A percentile compares a stretch with the other conserved stretches of the same genome.
Evolutionary conservation across 2,888 invertebrate genomes (phyloP).

Genomic region (Ernsta delagoae): DNA sequence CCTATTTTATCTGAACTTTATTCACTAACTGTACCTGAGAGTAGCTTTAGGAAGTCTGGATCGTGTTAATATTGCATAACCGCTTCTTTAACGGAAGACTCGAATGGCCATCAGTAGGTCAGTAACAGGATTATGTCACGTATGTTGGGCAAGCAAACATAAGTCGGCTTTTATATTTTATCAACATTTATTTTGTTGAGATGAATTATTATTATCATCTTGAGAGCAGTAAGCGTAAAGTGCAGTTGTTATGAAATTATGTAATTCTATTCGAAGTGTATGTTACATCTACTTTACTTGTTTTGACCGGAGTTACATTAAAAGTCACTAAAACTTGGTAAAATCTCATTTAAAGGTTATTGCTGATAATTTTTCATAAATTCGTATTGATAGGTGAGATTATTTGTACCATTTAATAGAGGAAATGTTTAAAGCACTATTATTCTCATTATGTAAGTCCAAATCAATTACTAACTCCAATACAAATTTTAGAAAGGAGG

Average conservation of each 20-base stretch:
- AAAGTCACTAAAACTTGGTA: too few relatives aligned
- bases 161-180: background rate
- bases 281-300: background rate
- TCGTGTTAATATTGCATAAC: slow-evolving; percentile 13
- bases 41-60: slow-evolving; percentile 17
- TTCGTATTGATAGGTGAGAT: too few relatives aligned
- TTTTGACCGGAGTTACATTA: too few relatives aligned
- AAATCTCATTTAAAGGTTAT: too few relatives aligned
- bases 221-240: background rate
- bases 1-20: too few relatives aligned
- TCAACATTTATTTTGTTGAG: background rate
- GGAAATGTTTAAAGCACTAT: background rate
- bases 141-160: slow-evolving; percentile 6
- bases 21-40: background rate
- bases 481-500: slow-evolving; percentile 41
- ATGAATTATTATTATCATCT: slow-evolving; percentile 1
- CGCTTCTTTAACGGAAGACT: slow-evolving; percentile 6
- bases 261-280: background rate
- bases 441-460: background rate
- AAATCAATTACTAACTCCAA: background rate
- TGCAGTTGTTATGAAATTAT: background rate
- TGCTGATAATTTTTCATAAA: too few relatives aligned
- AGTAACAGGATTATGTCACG: slow-evolving; percentile 20
- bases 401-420: background rate
- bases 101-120: slow-evolving; percentile 17